These are phyloP conservation scores for Hemicrepidius hirtus DNA, from an alignment of 2,888 invertebrate species.

Conservation along the genomic window DNA sequence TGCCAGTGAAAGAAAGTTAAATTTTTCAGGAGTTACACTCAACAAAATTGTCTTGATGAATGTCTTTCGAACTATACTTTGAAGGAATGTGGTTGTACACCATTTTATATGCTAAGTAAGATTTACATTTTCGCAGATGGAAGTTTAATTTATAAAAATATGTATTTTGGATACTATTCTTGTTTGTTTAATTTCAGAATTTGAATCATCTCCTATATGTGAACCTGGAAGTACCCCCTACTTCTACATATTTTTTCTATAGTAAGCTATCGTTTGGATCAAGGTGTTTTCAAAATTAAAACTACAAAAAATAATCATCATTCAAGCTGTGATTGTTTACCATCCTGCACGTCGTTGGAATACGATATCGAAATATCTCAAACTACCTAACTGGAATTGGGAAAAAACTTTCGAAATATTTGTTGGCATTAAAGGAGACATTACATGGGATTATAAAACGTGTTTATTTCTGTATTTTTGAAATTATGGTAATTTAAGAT, in stretches of 20 bases:
- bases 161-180: no score
- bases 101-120: conserved; percentile 80
- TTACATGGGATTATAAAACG: no score
- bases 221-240: conserved; percentile 70
- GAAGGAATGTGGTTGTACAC: conserved; percentile 68
- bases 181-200: conserved; percentile 47
- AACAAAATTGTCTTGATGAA: conserved; percentile 82
- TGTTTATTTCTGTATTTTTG: background rate
- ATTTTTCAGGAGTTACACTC: conserved; percentile 81
- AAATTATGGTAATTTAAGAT: background rate
- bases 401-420: background rate
- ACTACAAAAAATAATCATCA: background rate
- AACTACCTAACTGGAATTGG: conserved; percentile 36
- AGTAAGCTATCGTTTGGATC: background rate
- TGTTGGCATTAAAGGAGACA: no score
- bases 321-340: conserved; percentile 27
- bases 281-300: background rate
- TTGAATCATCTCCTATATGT: conserved; percentile 69
- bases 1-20: conserved; percentile 77
- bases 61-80: conserved; percentile 81
- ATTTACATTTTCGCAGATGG: background rate
- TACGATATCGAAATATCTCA: conserved; percentile 37
- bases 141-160: no score
- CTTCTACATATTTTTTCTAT: background rate
- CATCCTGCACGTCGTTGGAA: conserved; percentile 29